These are phyloP conservation scores for Nylanderia fulva DNA, from an alignment of 1,140 invertebrate species.

Conservation along the genomic window DNA sequence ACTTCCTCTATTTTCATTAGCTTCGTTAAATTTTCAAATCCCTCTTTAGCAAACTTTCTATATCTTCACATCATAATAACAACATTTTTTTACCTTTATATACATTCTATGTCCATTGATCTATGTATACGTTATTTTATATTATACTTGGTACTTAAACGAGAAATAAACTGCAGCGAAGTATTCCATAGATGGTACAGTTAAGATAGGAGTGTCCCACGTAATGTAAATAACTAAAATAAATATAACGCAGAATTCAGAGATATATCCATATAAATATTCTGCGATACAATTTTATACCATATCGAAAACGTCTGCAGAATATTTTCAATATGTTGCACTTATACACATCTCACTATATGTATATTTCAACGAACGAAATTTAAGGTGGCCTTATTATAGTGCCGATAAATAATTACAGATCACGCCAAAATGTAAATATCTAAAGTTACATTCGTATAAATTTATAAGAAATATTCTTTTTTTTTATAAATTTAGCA, in stretches of 20 bases:
- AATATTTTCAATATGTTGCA: slow-evolving; percentile 22
- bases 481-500: background rate
- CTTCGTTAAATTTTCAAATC: slow-evolving; percentile 5
- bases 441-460: slow-evolving; percentile 12
- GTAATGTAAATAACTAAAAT: slow-evolving; percentile 59
- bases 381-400: slow-evolving; percentile 26
- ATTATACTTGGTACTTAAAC: slow-evolving; percentile 39
- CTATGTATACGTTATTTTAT: background rate
- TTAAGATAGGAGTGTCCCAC: slow-evolving; percentile 25
- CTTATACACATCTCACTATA: background rate
- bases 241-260: slow-evolving; percentile 46
- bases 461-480: background rate
- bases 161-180: slow-evolving; percentile 43
- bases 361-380: slow-evolving; percentile 6
- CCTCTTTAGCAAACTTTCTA: slow-evolving; percentile 29
- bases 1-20: slow-evolving; percentile 10
- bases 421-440: slow-evolving; percentile 17
- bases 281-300: slow-evolving; percentile 26
- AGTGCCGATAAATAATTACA: slow-evolving; percentile 27
- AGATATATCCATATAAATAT: slow-evolving; percentile 43
- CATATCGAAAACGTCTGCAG: background rate
- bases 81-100: slow-evolving; percentile 31
- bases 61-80: slow-evolving; percentile 16
- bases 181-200: slow-evolving; percentile 41
- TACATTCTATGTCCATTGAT: slow-evolving; percentile 1